Conservation (phyloP, 2,113 vertebrate genomes). For the Cyphomyrus discorhynchus region DNA sequence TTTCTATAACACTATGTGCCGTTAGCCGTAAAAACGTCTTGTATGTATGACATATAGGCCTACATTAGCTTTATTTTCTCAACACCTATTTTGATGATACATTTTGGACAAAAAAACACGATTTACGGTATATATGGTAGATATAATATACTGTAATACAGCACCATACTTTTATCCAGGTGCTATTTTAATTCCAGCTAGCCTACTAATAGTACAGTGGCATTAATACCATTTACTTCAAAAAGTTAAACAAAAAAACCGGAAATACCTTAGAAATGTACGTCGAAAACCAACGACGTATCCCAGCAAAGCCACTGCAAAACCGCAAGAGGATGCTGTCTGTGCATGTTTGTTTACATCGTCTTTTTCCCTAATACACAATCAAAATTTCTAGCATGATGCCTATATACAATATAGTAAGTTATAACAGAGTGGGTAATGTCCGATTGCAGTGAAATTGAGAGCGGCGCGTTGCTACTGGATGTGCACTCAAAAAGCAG, state of each 20-base stretch:
- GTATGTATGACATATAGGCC: not conserved
- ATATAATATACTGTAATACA: not conserved
- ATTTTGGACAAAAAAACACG: not conserved
- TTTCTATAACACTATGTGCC: not conserved
- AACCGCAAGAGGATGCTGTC: not conserved
- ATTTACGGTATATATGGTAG: not conserved
- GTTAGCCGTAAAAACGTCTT: not conserved
- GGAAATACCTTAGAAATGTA: not conserved
- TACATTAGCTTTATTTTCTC: not conserved
- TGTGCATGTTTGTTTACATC: not conserved
- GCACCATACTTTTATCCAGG: not conserved
- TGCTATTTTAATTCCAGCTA: not conserved
- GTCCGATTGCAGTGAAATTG: not conserved
- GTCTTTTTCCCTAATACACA: not conserved
- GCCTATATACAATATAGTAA: not conserved
- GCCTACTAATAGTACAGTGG: not conserved
- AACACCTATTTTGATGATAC: not conserved
- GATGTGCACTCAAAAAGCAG: not conserved
- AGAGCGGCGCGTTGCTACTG: not conserved
- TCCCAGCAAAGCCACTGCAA: not conserved
- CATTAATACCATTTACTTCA: not conserved
- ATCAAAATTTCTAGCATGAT: not conserved
- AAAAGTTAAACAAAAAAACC: not conserved
- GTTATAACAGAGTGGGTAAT: not conserved
- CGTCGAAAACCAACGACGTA: not conserved